These are phyloP conservation scores for Hipparchia semele DNA, from an alignment of 2,888 invertebrate species.

Conservation along the genomic window DNA sequence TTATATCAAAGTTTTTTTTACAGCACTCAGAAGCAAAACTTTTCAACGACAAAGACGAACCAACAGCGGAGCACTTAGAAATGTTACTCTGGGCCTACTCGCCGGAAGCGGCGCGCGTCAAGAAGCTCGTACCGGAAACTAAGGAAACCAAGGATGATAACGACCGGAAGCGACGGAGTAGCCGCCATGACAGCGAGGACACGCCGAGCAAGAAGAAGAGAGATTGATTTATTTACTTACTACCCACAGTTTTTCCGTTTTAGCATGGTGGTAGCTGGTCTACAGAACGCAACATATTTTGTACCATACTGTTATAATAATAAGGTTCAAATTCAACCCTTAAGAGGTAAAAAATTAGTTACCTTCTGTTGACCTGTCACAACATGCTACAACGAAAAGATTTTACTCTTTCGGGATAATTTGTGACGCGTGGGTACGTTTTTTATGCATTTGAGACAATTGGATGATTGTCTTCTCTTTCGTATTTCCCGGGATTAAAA, in stretches of 20 bases:
- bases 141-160: slow-evolving; percentile 49
- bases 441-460: too few species aligned
- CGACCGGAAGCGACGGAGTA: slow-evolving; percentile 60
- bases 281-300: too few species aligned
- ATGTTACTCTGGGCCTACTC: slow-evolving; percentile 90
- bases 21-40: slow-evolving; percentile 85
- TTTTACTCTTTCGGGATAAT: too few species aligned
- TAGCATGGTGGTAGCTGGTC: not conserved
- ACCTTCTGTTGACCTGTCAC: too few species aligned
- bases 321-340: too few species aligned
- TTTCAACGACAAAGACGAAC: slow-evolving; percentile 85
- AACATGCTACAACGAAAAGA: too few species aligned
- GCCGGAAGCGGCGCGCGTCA: slow-evolving; percentile 86
- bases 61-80: slow-evolving; percentile 86
- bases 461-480: too few species aligned
- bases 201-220: slow-evolving; percentile 62
- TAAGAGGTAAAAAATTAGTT: too few species aligned
- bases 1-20: slow-evolving; percentile 60
- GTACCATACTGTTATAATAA: too few species aligned
- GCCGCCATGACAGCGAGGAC: slow-evolving; percentile 54
- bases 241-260: too few species aligned
- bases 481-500: too few species aligned
- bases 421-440: too few species aligned
- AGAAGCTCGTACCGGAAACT: slow-evolving; percentile 73
- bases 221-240: slow-evolving; percentile 46